A percentile compares a stretch with the other conserved stretches of the same genome.
Conservation (phyloP, 2,888 invertebrate genomes). For the Agrotis exclamationis region DNA sequence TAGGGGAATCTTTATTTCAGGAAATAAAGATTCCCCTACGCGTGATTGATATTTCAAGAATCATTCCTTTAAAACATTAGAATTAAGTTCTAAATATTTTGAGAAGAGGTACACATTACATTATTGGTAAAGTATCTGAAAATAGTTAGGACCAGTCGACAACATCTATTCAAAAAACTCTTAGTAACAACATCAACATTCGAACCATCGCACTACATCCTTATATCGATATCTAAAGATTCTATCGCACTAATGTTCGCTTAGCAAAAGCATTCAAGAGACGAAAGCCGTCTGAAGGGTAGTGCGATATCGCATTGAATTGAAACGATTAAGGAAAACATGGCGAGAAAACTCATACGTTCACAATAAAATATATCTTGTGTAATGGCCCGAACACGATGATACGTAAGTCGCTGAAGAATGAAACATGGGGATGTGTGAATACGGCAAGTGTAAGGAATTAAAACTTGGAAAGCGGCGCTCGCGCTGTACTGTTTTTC, state of each 20-base stretch:
- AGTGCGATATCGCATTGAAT: conserved; percentile 34
- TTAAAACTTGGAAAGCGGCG: conserved; percentile 45
- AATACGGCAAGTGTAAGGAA: conserved; percentile 25
- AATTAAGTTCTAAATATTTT: no score
- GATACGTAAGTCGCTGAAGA: conserved; percentile 39
- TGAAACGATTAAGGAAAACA: conserved; percentile 52
- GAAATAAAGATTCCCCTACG: no score
- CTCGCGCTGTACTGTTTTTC: conserved; percentile 39
- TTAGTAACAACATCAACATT: neutral
- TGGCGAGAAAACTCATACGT: conserved; percentile 17
- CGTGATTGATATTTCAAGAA: no score
- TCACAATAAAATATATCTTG: conserved; percentile 39
- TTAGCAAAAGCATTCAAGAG: conserved; percentile 26
- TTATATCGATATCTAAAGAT: conserved; percentile 11
- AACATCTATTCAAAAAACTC: neutral
- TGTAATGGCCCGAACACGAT: conserved; percentile 51
- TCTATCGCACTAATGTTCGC: conserved; percentile 35
- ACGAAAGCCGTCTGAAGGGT: conserved; percentile 20
- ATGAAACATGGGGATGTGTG: conserved; percentile 27
- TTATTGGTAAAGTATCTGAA: no score
- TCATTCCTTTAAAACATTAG: no score
- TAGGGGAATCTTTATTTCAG: no score
- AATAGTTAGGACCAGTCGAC: no score
- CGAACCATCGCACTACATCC: neutral
- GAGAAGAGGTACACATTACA: no score